Evolutionary conservation across 1,140 invertebrate genomes (phyloP).

Genomic region (Camponotus vicinus): DNA sequence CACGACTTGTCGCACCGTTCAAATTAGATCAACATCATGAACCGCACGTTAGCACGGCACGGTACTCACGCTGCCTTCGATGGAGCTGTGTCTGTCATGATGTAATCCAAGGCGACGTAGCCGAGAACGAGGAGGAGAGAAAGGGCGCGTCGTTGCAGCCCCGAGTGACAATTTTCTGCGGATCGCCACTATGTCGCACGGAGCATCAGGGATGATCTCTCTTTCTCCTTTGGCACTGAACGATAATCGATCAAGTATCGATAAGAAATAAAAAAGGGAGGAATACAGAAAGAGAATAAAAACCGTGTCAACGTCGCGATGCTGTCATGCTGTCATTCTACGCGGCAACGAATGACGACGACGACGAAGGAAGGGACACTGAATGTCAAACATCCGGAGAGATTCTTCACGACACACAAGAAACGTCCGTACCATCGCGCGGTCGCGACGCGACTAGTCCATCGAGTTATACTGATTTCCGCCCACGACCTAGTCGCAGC

Average conservation of each 20-base stretch:
- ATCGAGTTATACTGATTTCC: constrained; percentile 80
- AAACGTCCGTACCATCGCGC: constrained; percentile 64
- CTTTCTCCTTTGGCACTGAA: neutral
- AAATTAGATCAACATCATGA: neutral
- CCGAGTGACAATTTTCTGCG: neutral
- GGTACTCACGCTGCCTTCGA: constrained; percentile 74
- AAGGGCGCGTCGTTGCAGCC: constrained; percentile 2
- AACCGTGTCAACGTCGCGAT: neutral
- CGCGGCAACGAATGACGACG: neutral
- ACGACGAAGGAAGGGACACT: neutral
- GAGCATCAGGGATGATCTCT: neutral
- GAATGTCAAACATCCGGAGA: neutral
- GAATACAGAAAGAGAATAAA: neutral
- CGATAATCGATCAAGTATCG: neutral
- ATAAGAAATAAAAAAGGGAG: neutral
- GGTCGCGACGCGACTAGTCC: constrained; percentile 76
- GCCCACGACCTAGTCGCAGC: constrained; percentile 74
- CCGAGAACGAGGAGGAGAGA: constrained; percentile 50
- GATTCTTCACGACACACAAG: neutral
- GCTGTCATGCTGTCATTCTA: constrained; percentile 12
- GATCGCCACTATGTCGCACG: neutral
- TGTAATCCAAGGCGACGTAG: constrained; percentile 69
- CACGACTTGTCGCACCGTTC: constrained; percentile 38
- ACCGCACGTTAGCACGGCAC: neutral
- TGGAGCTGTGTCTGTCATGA: constrained; percentile 71